Evolutionary conservation across 2,113 vertebrate species (phyloP).

Genomic region (Eidolon helvum): DNA sequence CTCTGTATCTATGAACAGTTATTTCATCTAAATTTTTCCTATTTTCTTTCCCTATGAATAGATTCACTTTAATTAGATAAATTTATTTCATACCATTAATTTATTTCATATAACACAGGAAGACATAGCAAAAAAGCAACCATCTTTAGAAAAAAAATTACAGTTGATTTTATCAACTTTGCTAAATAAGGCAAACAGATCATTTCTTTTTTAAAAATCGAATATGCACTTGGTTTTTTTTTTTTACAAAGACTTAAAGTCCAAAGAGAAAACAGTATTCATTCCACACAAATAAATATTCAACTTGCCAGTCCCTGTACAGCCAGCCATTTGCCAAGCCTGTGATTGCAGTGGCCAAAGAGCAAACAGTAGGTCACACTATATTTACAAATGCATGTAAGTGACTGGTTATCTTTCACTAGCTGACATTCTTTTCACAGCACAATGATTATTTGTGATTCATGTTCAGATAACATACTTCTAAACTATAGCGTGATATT

Average conservation of each 20-base stretch:
- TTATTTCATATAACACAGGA: neutral
- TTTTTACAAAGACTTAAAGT: neutral
- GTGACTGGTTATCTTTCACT: neutral
- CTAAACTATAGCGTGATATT: neutral
- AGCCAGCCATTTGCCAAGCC: slow-evolving; percentile 82
- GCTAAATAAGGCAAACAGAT: neutral
- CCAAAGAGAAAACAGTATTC: neutral
- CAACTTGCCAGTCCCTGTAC: slow-evolving; percentile 88
- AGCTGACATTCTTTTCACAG: neutral
- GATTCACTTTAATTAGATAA: slow-evolving; percentile 10
- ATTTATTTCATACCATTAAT: neutral
- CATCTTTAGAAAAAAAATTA: neutral
- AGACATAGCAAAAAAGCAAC: neutral
- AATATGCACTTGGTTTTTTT: neutral
- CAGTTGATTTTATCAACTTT: neutral
- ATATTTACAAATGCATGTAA: neutral
- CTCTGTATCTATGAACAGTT: neutral
- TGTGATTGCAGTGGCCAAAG: slow-evolving; percentile 82
- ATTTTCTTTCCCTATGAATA: slow-evolving; percentile 26
- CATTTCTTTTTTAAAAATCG: slow-evolving; percentile 23
- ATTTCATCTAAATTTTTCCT: neutral
- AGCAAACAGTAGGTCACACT: slow-evolving; percentile 80
- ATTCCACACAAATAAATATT: slow-evolving; percentile 69
- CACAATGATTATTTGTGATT: neutral
- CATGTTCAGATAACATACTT: neutral